Conservation (phyloP, 2,888 invertebrate species). For the Elaeidobius kamerunicus region DNA sequence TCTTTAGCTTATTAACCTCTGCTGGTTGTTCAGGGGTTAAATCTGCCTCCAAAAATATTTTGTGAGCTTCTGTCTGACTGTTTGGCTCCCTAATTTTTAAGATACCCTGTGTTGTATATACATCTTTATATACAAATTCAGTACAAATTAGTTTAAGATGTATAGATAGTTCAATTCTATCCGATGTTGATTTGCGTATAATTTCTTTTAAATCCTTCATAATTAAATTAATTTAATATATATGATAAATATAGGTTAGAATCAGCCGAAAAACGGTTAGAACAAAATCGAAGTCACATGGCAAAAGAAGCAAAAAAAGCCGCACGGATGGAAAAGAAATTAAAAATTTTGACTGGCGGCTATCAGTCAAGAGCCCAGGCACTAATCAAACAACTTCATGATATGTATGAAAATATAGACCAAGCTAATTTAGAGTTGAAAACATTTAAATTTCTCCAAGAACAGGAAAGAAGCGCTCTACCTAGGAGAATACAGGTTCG, state of each 20-base stretch:
- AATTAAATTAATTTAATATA: no score
- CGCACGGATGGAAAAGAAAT: slow-evolving; percentile 96
- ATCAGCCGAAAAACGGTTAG: slow-evolving; percentile 86
- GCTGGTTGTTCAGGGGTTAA: no score
- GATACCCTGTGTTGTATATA: no score
- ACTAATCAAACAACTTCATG: slow-evolving; percentile 82
- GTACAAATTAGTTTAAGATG: no score
- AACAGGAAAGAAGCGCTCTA: slow-evolving; percentile 87
- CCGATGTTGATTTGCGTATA: not conserved
- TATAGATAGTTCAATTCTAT: not conserved
- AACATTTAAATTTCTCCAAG: slow-evolving; percentile 86
- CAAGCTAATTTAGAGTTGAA: slow-evolving; percentile 84
- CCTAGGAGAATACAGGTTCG: slow-evolving; percentile 82
- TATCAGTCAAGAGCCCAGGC: slow-evolving; percentile 78
- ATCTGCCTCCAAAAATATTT: no score
- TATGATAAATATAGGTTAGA: slow-evolving; percentile 62
- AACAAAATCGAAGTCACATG: slow-evolving; percentile 95
- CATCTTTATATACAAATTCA: no score
- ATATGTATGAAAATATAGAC: slow-evolving; percentile 86
- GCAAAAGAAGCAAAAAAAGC: slow-evolving; percentile 94
- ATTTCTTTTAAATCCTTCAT: not conserved
- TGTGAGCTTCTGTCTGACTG: no score
- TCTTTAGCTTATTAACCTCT: no score
- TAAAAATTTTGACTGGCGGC: slow-evolving; percentile 92
- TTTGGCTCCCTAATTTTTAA: no score